A percentile compares a stretch with the other conserved stretches of the same genome.
Evolutionary conservation across 2,888 invertebrate genomes (phyloP).

Genomic region (Exocentrus adspersus): DNA sequence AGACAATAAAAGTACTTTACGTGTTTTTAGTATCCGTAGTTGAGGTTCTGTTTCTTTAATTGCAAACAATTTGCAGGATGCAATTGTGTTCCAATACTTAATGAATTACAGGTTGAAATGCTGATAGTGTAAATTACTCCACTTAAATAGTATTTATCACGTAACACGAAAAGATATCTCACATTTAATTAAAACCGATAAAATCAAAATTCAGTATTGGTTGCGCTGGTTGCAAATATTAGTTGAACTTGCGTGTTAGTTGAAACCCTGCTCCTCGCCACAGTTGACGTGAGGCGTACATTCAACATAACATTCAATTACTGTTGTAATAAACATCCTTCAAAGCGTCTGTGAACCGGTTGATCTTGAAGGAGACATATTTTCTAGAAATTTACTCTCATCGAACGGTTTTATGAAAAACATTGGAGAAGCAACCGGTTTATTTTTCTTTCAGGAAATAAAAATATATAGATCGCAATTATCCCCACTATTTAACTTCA

Average conservation of each 20-base stretch:
- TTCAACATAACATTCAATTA: conserved; percentile 31
- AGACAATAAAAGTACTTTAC: too few relatives aligned
- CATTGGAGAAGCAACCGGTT: not conserved
- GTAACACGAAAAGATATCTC: conserved; percentile 31
- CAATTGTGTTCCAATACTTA: not conserved
- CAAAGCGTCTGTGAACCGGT: conserved; percentile 25
- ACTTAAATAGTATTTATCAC: conserved; percentile 27
- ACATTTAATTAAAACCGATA: conserved; percentile 33
- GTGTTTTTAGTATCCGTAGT: too few relatives aligned
- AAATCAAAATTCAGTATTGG: conserved; percentile 31
- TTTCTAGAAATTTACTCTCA: not conserved
- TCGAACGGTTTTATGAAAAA: not conserved
- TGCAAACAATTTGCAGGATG: too few relatives aligned
- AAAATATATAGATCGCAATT: too few relatives aligned
- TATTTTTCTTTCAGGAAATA: not conserved
- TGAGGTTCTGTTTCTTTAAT: too few relatives aligned
- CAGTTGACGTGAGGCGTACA: conserved; percentile 29
- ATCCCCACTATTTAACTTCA: too few relatives aligned
- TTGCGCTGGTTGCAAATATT: conserved; percentile 28
- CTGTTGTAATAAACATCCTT: conserved; percentile 29
- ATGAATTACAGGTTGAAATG: not conserved
- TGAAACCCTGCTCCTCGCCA: conserved; percentile 14
- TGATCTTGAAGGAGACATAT: conserved; percentile 27
- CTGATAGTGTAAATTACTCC: conserved; percentile 22
- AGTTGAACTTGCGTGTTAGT: conserved; percentile 28